Base-by-base conservation (phyloP, 1,140 invertebrate species). In the Papilio helenus region DNA sequence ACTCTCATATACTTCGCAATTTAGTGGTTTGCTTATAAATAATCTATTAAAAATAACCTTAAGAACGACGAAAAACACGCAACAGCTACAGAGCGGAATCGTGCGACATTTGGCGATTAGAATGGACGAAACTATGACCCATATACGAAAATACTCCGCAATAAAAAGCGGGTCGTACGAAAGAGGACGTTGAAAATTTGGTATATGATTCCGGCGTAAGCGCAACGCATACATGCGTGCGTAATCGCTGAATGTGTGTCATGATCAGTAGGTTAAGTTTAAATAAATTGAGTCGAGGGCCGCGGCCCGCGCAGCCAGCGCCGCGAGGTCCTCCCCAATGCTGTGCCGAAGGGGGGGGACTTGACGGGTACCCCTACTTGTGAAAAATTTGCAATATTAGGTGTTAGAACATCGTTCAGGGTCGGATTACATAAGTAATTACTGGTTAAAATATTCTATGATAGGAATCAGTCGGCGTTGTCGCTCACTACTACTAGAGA, bases 251-350 rank as follows among this genome's bases (percentile, higher is more conserved):
- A 89, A 94, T 90, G 91, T 94, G 83, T 93, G 93, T 93, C 93
- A 94, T 94, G 93, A 93, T 93, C 91, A 93, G 90, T 94, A 82
- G 93, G 93, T 94, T 92, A 94, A 94, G 93, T 94, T 94, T 93
- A 94, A 93, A 92, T 87, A 88, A 92, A 93, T 92, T 91, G 92
- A 90, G 84, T 87, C 82, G 91, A 92, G 90, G 91, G 90, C 90
- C 86, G 82, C 74, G 84, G 87, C 84, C 79, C 79, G 86, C 79
- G 82, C 87, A 88, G 87, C 87, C 88, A 88, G 85, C 78, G 71
- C 71, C 72, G 79, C 84, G 89, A 92, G 91, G 91, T 92, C 88
- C 83, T 73, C 76, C 39, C 72, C 72, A 49, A 51, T 49, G 73
- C 49, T 76, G 73, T 23, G 29, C 16, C 26, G 26, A 58, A 7